phyloP scores from a whole-genome alignment of 30 jellyfish, hydroid and myxozoan genomes.

The Phacellophora camtschatica region DNA sequence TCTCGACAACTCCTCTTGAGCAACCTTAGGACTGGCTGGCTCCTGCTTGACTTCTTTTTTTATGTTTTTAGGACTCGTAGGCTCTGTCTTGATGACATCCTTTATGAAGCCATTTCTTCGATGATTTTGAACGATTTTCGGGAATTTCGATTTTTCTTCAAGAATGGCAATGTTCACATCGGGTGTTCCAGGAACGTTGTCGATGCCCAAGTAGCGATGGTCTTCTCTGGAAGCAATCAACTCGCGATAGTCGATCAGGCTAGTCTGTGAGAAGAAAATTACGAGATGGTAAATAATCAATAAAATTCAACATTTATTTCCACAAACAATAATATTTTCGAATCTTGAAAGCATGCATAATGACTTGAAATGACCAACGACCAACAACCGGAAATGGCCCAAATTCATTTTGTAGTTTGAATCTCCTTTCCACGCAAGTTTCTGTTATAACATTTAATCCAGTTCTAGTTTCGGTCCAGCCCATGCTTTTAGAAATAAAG shows the following conservation, averaged over 20 bases:
- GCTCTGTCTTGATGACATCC: constrained; percentile 4
- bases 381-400: no score
- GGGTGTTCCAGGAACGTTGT: constrained; percentile 94
- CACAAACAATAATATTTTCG: no score
- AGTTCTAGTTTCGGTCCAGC: no score
- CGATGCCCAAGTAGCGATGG: constrained; percentile 81
- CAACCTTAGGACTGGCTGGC: constrained; percentile 20
- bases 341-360: no score
- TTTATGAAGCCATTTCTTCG: constrained; percentile 48
- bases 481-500: no score
- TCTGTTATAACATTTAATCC: no score
- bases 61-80: neutral
- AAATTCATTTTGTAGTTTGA: no score
- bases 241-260: constrained; percentile 73
- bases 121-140: neutral
- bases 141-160: constrained; percentile 9
- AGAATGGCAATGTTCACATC: constrained; percentile 46
- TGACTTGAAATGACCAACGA: no score
- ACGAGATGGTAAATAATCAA: no score
- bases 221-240: constrained; percentile 57
- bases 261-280: constrained; percentile 49
- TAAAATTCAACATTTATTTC: no score
- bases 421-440: no score
- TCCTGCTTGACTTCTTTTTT: constrained; percentile 12
- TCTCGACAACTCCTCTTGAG: neutral